Percentiles rank a stretch among this genome's conserved stretches.
These are phyloP conservation scores for Scolopax mira DNA, from an alignment of 2,113 vertebrate species.

Conservation along the genomic window DNA sequence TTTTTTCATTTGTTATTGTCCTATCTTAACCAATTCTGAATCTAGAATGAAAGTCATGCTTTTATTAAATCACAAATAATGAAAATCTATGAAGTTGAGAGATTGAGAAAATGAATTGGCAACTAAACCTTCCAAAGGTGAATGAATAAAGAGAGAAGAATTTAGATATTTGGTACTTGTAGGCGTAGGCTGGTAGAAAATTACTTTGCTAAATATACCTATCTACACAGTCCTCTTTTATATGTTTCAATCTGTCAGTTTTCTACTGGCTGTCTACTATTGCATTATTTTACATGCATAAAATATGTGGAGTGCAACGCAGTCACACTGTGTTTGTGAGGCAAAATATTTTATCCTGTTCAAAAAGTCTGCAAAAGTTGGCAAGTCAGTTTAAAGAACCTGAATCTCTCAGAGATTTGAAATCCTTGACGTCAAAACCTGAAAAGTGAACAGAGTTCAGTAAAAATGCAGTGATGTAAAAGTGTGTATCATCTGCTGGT, in stretches of 20 bases:
- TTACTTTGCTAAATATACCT: background rate
- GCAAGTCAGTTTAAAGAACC: background rate
- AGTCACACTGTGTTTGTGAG: background rate
- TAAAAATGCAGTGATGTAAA: conserved; percentile 24
- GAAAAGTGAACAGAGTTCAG: background rate
- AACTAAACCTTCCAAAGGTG: background rate
- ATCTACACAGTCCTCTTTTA: background rate
- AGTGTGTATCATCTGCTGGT: background rate
- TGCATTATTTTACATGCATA: background rate
- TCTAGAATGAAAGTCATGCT: background rate
- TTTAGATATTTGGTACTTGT: background rate
- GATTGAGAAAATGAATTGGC: conserved; percentile 15
- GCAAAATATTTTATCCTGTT: background rate
- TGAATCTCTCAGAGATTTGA: background rate
- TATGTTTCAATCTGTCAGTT: background rate
- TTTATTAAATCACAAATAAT: conserved; percentile 36
- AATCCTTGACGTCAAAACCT: background rate
- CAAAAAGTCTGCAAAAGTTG: background rate
- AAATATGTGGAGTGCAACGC: background rate
- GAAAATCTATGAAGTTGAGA: conserved; percentile 13
- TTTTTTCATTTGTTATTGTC: background rate
- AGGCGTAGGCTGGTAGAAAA: background rate
- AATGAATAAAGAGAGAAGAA: conserved; percentile 20
- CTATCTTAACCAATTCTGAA: background rate
- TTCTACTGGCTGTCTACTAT: background rate